phyloP scores from a whole-genome alignment of 2,113 vertebrate species.

The Pygoscelis adeliae region DNA sequence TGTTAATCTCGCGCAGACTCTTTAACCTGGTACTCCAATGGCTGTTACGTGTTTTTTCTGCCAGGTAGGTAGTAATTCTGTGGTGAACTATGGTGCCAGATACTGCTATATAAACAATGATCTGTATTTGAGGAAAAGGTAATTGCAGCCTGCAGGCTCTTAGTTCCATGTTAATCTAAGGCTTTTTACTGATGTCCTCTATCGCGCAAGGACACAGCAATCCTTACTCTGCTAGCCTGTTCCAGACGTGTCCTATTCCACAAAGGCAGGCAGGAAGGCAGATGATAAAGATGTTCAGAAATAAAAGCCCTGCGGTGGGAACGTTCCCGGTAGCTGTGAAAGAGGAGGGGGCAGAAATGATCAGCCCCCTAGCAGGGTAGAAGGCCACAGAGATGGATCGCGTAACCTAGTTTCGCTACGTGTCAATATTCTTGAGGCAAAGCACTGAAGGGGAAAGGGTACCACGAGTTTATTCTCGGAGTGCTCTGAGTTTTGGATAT shows the following conservation, averaged over 20 bases:
- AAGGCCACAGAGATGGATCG: neutral
- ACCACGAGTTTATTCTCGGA: neutral
- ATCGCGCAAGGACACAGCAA: accelerated
- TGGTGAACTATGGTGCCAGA: neutral
- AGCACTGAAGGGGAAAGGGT: neutral
- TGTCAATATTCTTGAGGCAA: neutral
- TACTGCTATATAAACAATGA: accelerated
- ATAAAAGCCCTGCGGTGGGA: neutral
- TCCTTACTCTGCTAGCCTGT: neutral
- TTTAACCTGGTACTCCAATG: neutral
- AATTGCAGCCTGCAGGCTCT: neutral
- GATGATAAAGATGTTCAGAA: neutral
- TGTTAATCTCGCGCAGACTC: accelerated
- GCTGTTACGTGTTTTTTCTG: neutral
- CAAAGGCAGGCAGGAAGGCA: neutral
- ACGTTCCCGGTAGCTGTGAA: neutral
- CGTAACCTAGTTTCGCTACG: neutral
- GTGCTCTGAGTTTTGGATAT: neutral
- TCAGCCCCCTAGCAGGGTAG: neutral
- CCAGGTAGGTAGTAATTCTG: neutral
- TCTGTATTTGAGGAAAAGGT: neutral
- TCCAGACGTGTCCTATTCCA: accelerated
- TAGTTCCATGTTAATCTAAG: neutral
- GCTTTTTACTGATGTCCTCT: neutral
- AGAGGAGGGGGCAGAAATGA: neutral